Evolutionary conservation across 1,140 invertebrate species (phyloP).

Genomic region (Bombus waltoni): DNA sequence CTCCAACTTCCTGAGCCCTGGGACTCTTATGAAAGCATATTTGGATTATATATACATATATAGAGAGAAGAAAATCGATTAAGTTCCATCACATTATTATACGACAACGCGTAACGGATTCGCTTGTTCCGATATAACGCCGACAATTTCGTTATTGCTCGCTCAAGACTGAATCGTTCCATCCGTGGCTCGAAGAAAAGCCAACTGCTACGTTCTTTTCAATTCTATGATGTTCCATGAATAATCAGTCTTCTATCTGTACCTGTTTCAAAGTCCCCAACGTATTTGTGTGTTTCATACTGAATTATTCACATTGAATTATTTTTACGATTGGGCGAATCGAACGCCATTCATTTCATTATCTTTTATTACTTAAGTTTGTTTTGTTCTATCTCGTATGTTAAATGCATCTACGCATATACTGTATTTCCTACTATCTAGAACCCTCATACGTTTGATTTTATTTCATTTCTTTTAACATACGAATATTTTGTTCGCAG

Average conservation of each 20-base stretch:
- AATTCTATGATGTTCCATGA: constrained; percentile 7
- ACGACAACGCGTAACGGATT: constrained; percentile 1
- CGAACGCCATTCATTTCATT: neutral
- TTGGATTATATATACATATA: neutral
- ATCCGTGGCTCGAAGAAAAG: constrained; percentile 20
- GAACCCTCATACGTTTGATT: neutral
- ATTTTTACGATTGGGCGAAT: neutral
- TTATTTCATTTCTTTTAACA: neutral
- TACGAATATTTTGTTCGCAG: no score
- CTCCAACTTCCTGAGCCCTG: constrained; percentile 34
- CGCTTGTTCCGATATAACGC: neutral
- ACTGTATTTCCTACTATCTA: neutral
- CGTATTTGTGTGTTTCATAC: neutral
- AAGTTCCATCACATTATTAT: constrained; percentile 22
- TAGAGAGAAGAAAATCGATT: constrained; percentile 3
- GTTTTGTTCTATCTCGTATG: no score
- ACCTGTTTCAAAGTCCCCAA: constrained; percentile 7
- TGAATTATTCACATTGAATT: neutral
- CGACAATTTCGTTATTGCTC: constrained; percentile 32
- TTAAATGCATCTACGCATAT: neutral
- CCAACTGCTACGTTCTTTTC: constrained; percentile 22
- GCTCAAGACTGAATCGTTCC: constrained; percentile 47
- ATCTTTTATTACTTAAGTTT: neutral
- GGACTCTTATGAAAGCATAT: constrained; percentile 18
- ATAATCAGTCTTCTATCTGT: constrained; percentile 13